phyloP scores from a whole-genome alignment of 1,140 invertebrate species.

The Physella acuta region DNA sequence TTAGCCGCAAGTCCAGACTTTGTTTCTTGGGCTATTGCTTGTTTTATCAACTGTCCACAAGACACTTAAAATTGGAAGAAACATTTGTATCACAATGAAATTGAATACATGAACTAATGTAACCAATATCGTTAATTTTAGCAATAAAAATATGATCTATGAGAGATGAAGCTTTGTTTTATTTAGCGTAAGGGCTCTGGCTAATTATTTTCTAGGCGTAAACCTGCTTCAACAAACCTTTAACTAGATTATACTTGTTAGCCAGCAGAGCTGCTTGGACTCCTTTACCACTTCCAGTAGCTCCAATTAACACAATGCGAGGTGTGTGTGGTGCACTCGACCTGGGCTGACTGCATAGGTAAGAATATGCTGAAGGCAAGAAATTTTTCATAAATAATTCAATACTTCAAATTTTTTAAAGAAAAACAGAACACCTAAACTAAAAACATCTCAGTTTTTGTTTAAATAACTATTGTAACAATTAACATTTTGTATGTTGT shows the following conservation, averaged over 20 bases:
- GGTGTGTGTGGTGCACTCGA: constrained; percentile 57
- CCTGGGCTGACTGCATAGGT: constrained; percentile 49
- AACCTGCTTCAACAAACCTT: constrained; percentile 51
- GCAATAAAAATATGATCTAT: too few relatives aligned
- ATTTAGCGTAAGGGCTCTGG: too few relatives aligned
- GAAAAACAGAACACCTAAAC: not conserved
- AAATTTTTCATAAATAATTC: too few relatives aligned
- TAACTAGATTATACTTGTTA: constrained; percentile 60
- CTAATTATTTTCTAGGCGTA: too few relatives aligned
- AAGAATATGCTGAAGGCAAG: constrained; percentile 47
- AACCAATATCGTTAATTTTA: not conserved
- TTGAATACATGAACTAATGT: not conserved
- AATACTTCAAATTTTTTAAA: constrained; percentile 5
- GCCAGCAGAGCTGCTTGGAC: constrained; percentile 56
- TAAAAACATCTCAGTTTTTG: not conserved
- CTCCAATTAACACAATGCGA: constrained; percentile 57
- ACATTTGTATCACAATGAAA: not conserved
- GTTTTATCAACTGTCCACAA: constrained; percentile 56
- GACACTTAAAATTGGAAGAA: constrained; percentile 45
- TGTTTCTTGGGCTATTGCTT: constrained; percentile 56
- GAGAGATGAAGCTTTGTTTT: too few relatives aligned
- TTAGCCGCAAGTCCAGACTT: constrained; percentile 53
- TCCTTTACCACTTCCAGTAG: constrained; percentile 57
- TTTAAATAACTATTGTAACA: too few relatives aligned
- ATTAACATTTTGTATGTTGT: too few relatives aligned